Evolutionary conservation across 2,113 vertebrate species (phyloP), one percentile per base, ranked within the genome.

Genomic region (Bubo scandiacus): DNA sequence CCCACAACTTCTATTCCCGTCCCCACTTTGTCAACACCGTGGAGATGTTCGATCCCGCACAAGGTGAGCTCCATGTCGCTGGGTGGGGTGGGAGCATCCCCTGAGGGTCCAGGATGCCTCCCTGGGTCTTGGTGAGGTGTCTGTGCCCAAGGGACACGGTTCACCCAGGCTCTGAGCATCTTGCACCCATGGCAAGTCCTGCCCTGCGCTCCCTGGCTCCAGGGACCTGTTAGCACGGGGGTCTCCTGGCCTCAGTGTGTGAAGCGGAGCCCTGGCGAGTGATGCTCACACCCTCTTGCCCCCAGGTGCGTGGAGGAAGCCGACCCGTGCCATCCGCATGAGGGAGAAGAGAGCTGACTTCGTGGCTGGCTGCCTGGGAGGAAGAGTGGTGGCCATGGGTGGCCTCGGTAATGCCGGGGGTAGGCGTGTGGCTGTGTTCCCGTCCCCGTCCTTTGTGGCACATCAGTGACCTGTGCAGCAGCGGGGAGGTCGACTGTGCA

Each of bases 1-100:
- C 99, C 1, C 99, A 99, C 95, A 99, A 99, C 98, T 99, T 99
- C 98, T 99, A 99, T 94, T 99, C 99, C 73, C 98, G 99, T 70
- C 99, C 99, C 63, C 99, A 99, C 97, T 99, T 99, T 11, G 99
- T 99, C 97, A 99, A 98, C 98, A 99, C 99, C 12, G 98, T 99
- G 97, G 99, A 99, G 97, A 99, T 99, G 97, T 99, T 99, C 21
- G 98, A 99, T 96, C 95, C 99, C 4, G 98, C 98, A 2, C 99
- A 99, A 96, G 99, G 99, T 99, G 96, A 98, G 99, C 49, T 57
- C 15, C 1, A 0, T 63, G 47, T 63, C n/a, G 36, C n/a, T 72
- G 63, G 29, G 43, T 77, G 77, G 32, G 32, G 32, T 80, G 91
- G 58, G 54, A 82, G 21, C 10, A 7, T 79, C 20, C 55, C 34